Conservation (phyloP, 2,113 vertebrate genomes). For the Bubalus kerabau region DNA sequence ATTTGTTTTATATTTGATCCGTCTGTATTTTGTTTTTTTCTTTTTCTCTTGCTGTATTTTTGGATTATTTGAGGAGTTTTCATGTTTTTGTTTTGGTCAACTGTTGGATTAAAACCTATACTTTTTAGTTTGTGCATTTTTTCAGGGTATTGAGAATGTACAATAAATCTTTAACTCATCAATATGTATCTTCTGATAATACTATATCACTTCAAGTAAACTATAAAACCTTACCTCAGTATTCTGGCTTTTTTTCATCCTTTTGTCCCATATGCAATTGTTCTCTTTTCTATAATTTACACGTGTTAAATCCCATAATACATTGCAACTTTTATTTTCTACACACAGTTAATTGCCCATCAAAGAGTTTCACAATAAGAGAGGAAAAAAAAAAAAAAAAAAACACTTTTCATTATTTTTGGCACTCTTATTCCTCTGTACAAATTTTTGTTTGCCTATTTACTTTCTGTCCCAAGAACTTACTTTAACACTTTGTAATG, state of each 20-base stretch:
- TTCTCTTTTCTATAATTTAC: background rate
- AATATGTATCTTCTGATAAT: background rate
- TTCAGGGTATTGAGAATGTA: background rate
- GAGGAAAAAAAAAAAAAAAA: background rate
- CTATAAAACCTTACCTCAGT: background rate
- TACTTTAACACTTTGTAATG: background rate
- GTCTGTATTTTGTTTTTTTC: background rate
- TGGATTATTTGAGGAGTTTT: background rate
- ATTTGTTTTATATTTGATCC: background rate
- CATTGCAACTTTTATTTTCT: background rate
- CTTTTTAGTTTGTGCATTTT: background rate
- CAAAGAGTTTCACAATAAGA: background rate
- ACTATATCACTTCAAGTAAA: background rate
- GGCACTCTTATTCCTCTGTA: background rate
- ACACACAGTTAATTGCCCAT: background rate
- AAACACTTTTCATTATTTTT: background rate
- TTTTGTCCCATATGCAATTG: background rate
- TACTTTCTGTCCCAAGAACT: background rate
- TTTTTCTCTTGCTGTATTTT: background rate
- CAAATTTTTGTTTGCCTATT: background rate
- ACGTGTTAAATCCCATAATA: background rate
- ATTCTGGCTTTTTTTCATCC: background rate
- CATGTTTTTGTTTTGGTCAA: background rate
- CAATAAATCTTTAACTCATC: background rate
- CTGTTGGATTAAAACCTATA: background rate